Evolutionary conservation across 2,797 vertebrate genomes (phyloP).

Genomic region (Clangula hyemalis): DNA sequence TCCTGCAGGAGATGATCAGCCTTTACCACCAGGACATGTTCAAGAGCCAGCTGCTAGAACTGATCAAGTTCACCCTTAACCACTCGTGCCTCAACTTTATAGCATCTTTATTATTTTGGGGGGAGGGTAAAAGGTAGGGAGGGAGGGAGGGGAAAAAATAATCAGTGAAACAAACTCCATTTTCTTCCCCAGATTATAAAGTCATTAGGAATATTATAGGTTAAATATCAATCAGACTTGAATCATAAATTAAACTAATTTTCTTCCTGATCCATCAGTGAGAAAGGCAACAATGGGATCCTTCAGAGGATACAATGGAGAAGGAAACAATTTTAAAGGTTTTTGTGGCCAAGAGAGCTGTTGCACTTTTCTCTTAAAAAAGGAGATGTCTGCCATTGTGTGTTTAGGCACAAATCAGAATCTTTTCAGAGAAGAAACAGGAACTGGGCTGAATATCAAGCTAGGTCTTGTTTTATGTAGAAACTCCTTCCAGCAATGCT

Average conservation of each 20-base stretch:
- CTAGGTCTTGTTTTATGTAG: neutral
- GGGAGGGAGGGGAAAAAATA: neutral
- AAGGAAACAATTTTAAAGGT: neutral
- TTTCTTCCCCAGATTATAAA: conserved; percentile 38
- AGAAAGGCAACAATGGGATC: neutral
- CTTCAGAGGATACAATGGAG: neutral
- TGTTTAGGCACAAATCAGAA: neutral
- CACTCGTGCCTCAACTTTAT: conserved; percentile 70
- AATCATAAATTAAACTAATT: neutral
- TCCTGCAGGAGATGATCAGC: conserved; percentile 52
- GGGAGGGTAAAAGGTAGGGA: neutral
- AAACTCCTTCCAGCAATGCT: conserved; percentile 14
- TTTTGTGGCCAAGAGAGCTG: neutral
- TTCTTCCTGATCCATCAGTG: neutral
- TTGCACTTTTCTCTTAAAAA: neutral
- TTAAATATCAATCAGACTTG: neutral
- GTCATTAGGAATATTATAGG: neutral
- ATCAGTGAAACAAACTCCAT: conserved; percentile 9
- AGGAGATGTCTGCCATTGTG: neutral
- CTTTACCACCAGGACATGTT: conserved; percentile 64
- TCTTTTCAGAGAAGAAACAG: conserved; percentile 31
- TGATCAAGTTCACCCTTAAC: conserved; percentile 62
- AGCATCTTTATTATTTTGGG: conserved; percentile 54
- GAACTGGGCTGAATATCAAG: conserved; percentile 8
- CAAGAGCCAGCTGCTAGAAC: conserved; percentile 63